Conservation (phyloP, 2,797 vertebrate genomes). For the Chelidonichthys spinosus region DNA sequence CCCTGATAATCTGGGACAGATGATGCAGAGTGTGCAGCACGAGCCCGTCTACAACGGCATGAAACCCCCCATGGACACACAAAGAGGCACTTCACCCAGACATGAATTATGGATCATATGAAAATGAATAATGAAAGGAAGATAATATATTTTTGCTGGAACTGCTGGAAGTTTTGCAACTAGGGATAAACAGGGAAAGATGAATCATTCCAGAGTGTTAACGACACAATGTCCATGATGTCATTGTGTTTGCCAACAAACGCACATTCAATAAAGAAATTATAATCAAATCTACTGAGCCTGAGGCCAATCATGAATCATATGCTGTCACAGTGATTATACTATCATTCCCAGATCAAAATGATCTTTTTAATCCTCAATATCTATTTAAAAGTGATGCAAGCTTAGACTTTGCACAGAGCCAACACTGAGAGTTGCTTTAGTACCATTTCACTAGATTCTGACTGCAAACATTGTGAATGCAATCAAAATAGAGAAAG, state of each 20-base stretch:
- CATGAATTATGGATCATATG: slow-evolving; percentile 75
- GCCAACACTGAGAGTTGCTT: neutral
- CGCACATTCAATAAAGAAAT: neutral
- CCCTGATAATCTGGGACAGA: slow-evolving; percentile 59
- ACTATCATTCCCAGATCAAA: neutral
- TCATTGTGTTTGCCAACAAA: slow-evolving; percentile 13
- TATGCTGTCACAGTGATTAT: neutral
- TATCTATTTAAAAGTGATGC: slow-evolving; percentile 3
- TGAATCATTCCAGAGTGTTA: slow-evolving; percentile 12
- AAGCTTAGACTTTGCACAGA: slow-evolving; percentile 1
- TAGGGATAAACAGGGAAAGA: slow-evolving; percentile 1
- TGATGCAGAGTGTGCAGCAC: slow-evolving; percentile 42
- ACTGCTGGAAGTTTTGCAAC: slow-evolving; percentile 23
- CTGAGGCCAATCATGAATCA: neutral
- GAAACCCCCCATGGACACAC: slow-evolving; percentile 22
- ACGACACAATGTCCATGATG: slow-evolving; percentile 17
- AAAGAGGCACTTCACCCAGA: slow-evolving; percentile 55
- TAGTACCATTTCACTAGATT: neutral
- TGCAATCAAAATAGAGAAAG: neutral
- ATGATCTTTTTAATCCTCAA: slow-evolving; percentile 15
- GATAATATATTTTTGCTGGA: slow-evolving; percentile 45
- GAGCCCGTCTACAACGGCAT: slow-evolving; percentile 31
- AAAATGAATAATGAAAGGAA: slow-evolving; percentile 73
- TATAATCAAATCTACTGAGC: neutral
- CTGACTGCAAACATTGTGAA: neutral